phyloP scores from a whole-genome alignment of 2,888 invertebrate genomes.

The Augochlorella aurata region DNA sequence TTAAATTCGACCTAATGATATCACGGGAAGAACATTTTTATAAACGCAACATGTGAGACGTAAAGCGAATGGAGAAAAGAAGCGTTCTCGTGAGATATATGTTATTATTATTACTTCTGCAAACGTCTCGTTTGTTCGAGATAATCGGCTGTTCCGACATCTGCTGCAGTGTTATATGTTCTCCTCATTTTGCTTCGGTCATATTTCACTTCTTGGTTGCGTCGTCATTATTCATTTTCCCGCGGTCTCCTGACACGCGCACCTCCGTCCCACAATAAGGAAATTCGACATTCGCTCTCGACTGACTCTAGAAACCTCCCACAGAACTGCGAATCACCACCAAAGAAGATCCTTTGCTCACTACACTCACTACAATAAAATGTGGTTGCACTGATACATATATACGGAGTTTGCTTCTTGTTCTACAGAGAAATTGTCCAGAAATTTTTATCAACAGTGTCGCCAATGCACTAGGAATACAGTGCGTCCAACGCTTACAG shows the following conservation, averaged over 20 bases:
- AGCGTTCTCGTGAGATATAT: slow-evolving; percentile 14
- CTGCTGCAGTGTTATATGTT: slow-evolving; percentile 83
- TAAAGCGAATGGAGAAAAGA: background rate
- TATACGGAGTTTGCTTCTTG: slow-evolving; percentile 3
- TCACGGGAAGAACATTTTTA: background rate
- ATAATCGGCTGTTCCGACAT: slow-evolving; percentile 83
- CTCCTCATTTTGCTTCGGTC: slow-evolving; percentile 84
- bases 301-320: slow-evolving; percentile 50
- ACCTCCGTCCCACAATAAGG: slow-evolving; percentile 61
- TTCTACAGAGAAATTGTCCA: slow-evolving; percentile 16
- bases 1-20: background rate
- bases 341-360: too few relatives aligned
- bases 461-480: slow-evolving; percentile 9
- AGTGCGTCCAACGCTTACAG: background rate
- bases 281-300: slow-evolving; percentile 68
- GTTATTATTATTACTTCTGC: slow-evolving; percentile 82
- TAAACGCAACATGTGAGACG: background rate
- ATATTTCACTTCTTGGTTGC: slow-evolving; percentile 77
- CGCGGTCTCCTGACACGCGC: slow-evolving; percentile 72
- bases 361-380: slow-evolving; percentile 40
- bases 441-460: slow-evolving; percentile 16
- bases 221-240: slow-evolving; percentile 74
- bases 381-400: background rate
- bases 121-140: slow-evolving; percentile 84
- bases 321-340: slow-evolving; percentile 25